Conservation (phyloP, 2,797 vertebrate genomes). For the Syngnathus acus region DNA sequence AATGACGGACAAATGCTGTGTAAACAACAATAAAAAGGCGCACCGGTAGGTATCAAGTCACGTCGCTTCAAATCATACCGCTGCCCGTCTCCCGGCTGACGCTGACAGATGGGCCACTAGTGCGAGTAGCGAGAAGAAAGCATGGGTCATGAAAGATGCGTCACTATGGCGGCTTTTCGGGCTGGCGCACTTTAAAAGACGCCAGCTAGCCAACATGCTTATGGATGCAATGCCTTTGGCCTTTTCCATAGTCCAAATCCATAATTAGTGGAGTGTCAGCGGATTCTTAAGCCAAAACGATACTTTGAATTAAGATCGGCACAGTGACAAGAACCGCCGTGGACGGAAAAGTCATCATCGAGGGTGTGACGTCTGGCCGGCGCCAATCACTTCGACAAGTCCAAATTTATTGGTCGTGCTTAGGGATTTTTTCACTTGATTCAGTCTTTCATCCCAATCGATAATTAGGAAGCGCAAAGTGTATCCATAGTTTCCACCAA, state of each 20-base stretch:
- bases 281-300: neutral
- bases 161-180: constrained; percentile 29
- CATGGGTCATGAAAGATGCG: constrained; percentile 30
- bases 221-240: constrained; percentile 17
- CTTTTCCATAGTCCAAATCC: constrained; percentile 6
- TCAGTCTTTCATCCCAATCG: no score
- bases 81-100: constrained; percentile 29
- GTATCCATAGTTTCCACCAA: no score
- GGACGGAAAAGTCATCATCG: neutral
- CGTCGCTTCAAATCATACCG: constrained; percentile 43
- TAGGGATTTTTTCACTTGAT: neutral
- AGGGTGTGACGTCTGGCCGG: neutral
- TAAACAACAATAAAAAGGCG: constrained; percentile 67
- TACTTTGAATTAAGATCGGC: constrained; percentile 9
- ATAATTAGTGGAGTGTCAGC: constrained; percentile 27
- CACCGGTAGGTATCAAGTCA: constrained; percentile 45
- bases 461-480: no score
- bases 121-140: constrained; percentile 53
- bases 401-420: neutral
- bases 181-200: constrained; percentile 33
- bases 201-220: constrained; percentile 36
- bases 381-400: neutral
- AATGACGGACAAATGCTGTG: constrained; percentile 60
- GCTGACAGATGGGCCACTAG: constrained; percentile 45
- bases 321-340: neutral